Base-by-base conservation (phyloP, 2,113 vertebrate genomes). In the Aldabrachelys gigantea region DNA sequence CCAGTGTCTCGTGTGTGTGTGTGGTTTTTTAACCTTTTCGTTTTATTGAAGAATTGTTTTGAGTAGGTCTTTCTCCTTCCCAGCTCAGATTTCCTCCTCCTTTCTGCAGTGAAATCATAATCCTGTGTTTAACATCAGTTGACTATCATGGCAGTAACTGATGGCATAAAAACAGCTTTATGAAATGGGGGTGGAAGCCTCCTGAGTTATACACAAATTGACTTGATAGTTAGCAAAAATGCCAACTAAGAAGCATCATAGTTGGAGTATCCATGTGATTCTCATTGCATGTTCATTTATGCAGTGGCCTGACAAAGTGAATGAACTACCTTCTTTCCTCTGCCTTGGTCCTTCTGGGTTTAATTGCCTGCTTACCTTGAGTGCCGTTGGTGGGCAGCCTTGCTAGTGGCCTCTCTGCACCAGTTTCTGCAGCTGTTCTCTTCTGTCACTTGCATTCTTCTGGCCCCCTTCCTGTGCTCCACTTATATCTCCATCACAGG, bases 381-480 rank as follows among this genome's bases (percentile, higher is more conserved):
- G 50, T 65, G 52, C 91, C 93, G 12, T 75, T 72, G 81, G 85
- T 83, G 91, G 25, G 22, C 17, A 72, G 35, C 65, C 19, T 38
- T 38, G 35, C 75, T 92, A 27, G 50, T 3, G 10, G 50, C 75
- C 11, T 47, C 38, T 78, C 11, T 89, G 13, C 85, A 91, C 50
- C 56, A 89, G 4, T 29, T 91, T 89, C 87, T 83, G 25, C 80
- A 91, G 87, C 16, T 6, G 84, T 41, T 84, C 76, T 24, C 0
- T 3, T 0, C 75, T 50, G 8, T 52, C 19, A 10, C 19, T 94
- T 92, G 88, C 65, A 83, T 54, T 88, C 16, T 83, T 97, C 91
- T 89, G 44, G 44, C 94, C 87, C 95, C 87, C 84, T 95, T 96
- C 80, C 93, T 94, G 79, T 79, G 83, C 53, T 87, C 83, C 50